Percentiles rank a stretch among this genome's conserved stretches.
Conservation (phyloP, 2,113 vertebrate genomes). For the Bagarius yarrelli region DNA sequence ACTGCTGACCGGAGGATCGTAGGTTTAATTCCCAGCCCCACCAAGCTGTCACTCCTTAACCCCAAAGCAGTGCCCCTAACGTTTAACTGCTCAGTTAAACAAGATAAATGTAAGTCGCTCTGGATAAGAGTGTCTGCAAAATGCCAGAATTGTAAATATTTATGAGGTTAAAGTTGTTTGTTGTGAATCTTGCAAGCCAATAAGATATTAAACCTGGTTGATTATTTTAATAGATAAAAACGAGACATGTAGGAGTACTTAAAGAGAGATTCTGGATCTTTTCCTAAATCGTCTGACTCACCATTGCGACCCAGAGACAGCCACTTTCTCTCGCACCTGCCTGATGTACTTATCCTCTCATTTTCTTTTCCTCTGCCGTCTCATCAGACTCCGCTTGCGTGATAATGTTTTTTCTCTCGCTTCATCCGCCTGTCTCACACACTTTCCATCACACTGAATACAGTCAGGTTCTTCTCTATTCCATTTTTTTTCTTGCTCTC, state of each 20-base stretch:
- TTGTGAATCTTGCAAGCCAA: neutral
- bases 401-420: conserved; percentile 20
- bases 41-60: too few relatives aligned
- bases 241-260: neutral
- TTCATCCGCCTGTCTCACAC: conserved; percentile 2
- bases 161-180: too few relatives aligned
- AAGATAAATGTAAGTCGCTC: too few relatives aligned
- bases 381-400: conserved; percentile 14
- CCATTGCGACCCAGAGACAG: neutral
- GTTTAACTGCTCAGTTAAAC: too few relatives aligned
- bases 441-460: neutral
- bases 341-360: conserved; percentile 28
- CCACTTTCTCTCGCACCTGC: conserved; percentile 12
- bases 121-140: too few relatives aligned
- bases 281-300: conserved; percentile 33
- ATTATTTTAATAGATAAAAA: neutral
- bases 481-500: neutral
- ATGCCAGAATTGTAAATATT: too few relatives aligned
- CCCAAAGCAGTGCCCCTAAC: too few relatives aligned
- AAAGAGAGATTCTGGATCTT: neutral
- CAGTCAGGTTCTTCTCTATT: neutral
- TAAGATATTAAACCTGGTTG: neutral
- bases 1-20: too few relatives aligned
- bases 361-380: conserved; percentile 18
- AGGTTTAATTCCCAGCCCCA: too few relatives aligned